Evolutionary conservation across 2,113 vertebrate genomes (phyloP), one percentile per base, ranked within the genome.

Genomic region (Ia io): DNA sequence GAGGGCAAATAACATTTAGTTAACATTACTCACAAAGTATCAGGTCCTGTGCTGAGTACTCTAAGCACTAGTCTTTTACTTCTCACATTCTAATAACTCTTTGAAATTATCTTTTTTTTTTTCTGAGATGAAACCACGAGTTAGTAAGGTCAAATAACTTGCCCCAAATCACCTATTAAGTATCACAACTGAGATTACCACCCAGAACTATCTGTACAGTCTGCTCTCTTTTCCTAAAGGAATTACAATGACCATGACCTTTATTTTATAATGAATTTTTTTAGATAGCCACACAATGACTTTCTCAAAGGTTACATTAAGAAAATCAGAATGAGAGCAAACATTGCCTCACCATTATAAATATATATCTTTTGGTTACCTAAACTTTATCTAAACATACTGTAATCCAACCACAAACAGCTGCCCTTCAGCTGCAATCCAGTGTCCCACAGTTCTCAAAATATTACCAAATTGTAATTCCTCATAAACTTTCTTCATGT

Each of bases 331-430:
- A 71, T 77, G 9, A 84, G 49, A 93, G 32, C 51, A 88, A 94
- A 94, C 28, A 85, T 8, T 97, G 44, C 42, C 18, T 59, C 47
- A 63, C 20, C 37, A 82, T 76, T 90, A 49, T 84, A 67, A 51
- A 77, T 37, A 61, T 9, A 30, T 4, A 61, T 30, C 40, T 53
- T 61, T 4, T 83, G 1, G 44, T 67, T 88, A 61, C 40, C 71
- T 78, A 88, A 87, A 78, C 51, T 67, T 95, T 51, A 96, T 84
- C 89, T 93, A 91, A 91, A 80, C 16, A 40, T 22, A 92, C 1
- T n/a, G 78, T 88, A 94, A 96, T 91, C 59, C 47, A 95, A 95
- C 70, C 92, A 93, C 74, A 96, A 92, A 44, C 92, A 96, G 94
- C 92, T 96, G 90, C 61, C 80, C 83, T 87, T 90, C 63, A 83